Evolutionary conservation across 2,113 vertebrate genomes (phyloP).

Genomic region (Hipposideros armiger): DNA sequence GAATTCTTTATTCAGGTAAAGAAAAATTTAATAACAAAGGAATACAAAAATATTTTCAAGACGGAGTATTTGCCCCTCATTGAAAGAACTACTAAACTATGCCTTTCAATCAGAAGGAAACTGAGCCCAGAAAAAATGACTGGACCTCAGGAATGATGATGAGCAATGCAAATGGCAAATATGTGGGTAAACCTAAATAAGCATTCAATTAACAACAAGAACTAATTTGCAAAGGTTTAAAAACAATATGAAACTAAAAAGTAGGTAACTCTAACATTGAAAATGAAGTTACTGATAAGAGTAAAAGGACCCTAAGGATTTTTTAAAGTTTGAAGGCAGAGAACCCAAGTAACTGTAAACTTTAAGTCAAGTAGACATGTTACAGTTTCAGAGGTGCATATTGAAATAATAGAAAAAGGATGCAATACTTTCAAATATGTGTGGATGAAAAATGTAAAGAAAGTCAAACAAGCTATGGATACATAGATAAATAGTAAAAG

Average conservation of each 20-base stretch:
- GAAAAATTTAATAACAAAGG: constrained; percentile 19
- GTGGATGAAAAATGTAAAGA: background rate
- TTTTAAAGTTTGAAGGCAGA: background rate
- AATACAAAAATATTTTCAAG: constrained; percentile 5
- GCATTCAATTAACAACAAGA: background rate
- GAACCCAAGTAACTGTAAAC: background rate
- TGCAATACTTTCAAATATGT: background rate
- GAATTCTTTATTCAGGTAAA: background rate
- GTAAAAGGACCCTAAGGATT: background rate
- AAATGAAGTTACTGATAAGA: background rate
- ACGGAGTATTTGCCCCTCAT: background rate
- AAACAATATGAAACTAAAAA: background rate
- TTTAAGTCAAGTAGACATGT: background rate
- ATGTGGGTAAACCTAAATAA: background rate
- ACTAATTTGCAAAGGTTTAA: background rate
- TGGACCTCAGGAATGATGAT: background rate
- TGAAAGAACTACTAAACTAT: background rate
- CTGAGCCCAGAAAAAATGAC: background rate
- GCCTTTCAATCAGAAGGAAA: constrained; percentile 39
- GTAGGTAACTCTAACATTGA: background rate
- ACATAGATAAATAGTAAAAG: background rate
- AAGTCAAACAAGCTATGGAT: background rate
- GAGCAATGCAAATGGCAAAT: background rate
- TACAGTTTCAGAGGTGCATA: background rate
- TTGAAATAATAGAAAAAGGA: constrained; percentile 4